Conservation (phyloP, 2,797 vertebrate species). For the Lateolabrax maculatus region DNA sequence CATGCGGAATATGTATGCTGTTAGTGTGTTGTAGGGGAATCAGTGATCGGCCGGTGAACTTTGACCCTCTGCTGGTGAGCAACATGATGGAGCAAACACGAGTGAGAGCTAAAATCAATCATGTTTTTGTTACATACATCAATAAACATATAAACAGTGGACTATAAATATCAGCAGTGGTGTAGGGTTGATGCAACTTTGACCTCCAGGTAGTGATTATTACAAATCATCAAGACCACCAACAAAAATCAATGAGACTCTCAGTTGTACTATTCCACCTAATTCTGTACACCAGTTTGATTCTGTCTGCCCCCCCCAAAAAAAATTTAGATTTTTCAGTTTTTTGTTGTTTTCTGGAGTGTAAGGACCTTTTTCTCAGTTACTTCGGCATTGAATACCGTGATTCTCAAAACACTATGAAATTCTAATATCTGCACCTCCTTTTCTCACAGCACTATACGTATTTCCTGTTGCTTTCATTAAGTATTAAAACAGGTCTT, state of each 20-base stretch:
- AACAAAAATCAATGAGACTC: slow-evolving; percentile 34
- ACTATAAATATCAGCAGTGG: slow-evolving; percentile 42
- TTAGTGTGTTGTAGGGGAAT: slow-evolving; percentile 10
- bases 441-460: neutral
- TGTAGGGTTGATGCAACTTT: slow-evolving; percentile 30
- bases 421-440: neutral
- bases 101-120: slow-evolving; percentile 34
- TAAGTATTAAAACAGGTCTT: neutral
- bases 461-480: neutral
- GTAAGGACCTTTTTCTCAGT: neutral
- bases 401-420: neutral
- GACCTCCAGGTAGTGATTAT: slow-evolving; percentile 38
- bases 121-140: slow-evolving; percentile 36
- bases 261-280: neutral
- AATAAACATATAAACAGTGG: slow-evolving; percentile 25
- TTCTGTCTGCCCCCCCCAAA: neutral
- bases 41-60: slow-evolving; percentile 10
- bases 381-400: neutral
- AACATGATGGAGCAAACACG: slow-evolving; percentile 9
- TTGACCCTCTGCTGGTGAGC: slow-evolving; percentile 22
- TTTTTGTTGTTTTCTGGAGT: neutral
- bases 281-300: neutral
- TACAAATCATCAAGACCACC: slow-evolving; percentile 31
- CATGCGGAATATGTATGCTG: slow-evolving; percentile 10
- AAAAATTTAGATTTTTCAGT: neutral